Base-by-base conservation (phyloP, 2,888 invertebrate species). In the Hirtodrosophila cameraria region DNA sequence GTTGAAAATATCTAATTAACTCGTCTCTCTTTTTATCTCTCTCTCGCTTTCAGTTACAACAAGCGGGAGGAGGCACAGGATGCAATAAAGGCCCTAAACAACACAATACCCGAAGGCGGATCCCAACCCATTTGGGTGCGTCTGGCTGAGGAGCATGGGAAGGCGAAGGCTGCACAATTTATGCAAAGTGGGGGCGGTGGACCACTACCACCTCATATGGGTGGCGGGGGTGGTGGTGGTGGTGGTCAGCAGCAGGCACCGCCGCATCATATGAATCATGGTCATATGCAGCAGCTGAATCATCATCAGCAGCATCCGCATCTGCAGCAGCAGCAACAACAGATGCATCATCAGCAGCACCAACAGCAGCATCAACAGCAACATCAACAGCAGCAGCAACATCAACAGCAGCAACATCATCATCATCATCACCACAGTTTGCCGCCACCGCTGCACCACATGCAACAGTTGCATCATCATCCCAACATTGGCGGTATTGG, bases 51-150 rank as follows among this genome's bases (percentile, higher is more conserved):
- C 31, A 96, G 97, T 90, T 98, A 93, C 89, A 96, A 97, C 81
- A 96, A 95, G 84, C 94, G 96, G 46, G 96, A 96, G 88, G 96
- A 97, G 89, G 97, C 98, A 6, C 96, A 97, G 88, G 95, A 95
- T 72, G 97, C 98, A 60, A 97, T 97, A 86, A 94, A 94, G 28
- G 94, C 94, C 59, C 91, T 98, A 66, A 96, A 97, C 90, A 96
- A 96, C 72, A 94, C 95, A 60, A 94, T 96, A 89, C 95, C 96
- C 27, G 95, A 95, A 74, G 97, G 96, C 70, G 95, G 95, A 50
- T 94, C 94, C 57, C 95, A 96, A 88, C 95, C 97, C 8, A 92
- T 98, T 25, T 94, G 94, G 75, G 96, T 98, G 25, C 91, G 93
- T 27, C 90, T 93, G 46, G 91, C 91, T 27, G 91, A 91, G 78